Evolutionary conservation across 2,888 invertebrate genomes (phyloP), one percentile per base, ranked within the genome.

Genomic region (Arrhopalites spinosus): DNA sequence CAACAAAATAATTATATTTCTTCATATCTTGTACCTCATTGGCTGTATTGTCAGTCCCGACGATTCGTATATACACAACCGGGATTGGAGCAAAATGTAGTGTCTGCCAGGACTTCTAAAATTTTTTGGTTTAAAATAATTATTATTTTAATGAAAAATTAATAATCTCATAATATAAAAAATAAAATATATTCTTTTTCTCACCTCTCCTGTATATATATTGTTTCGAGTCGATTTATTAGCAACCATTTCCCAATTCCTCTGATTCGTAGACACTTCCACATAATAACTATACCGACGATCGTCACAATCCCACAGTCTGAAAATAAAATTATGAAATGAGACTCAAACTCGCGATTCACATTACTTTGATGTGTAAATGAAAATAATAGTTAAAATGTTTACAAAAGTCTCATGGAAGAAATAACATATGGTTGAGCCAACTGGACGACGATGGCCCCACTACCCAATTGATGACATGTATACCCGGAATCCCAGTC

Each of bases 401-500:
- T n/a, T n/a, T n/a, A 36, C 36, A 36, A 36, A 85, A 99, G 87
- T 83, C 96, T 90, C 88, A 98, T 90, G 36, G 95, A 95, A 75
- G 91, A 90, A 78, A 98, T 90, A 84, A 96, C 89, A 86, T 96
- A 98, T 1, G 99, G 98, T 88, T 99, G 99, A 83, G 92, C 95
- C 81, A 99, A 89, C 87, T 98, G 96, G 78, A 99, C 93, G 83
- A 96, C 90, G 84, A 99, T 97, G 82, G 94, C 92, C 76, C 98
- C 98, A 81, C 94, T 93, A 83, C 96, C 95, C 78, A 96, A 88
- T 87, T 97, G 97, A 88, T 98, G 97, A 86, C 97, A 98, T 3
- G 97, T 98, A 87, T 98, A 98, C 79, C 98, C 98, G 73, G 93
- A 94, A 87, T 99, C 98, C 98, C 98, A 98, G 88, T 98, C 97